Evolutionary conservation across 2,113 vertebrate species (phyloP), one percentile per base, ranked within the genome.

Genomic region (Ictalurus furcatus): DNA sequence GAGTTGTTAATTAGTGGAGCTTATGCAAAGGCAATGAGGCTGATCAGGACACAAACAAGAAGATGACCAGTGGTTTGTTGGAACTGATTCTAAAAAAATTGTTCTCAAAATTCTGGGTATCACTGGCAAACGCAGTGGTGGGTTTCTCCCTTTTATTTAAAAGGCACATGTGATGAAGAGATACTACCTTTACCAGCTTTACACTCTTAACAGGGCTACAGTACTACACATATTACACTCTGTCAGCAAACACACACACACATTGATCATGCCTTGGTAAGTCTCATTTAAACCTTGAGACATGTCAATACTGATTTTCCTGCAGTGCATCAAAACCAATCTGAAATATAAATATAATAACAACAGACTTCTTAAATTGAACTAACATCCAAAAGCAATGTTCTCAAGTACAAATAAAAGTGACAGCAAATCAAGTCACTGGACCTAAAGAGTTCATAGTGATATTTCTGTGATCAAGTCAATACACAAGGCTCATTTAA

Each of bases 31-130:
- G 91, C 88, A 93, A 93, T 94, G 90, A 92, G 92, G 89, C 92
- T 94, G 93, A 95, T 94, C 93, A 92, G 89, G 87, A 87, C 86
- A 90, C 92, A 94, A 94, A 95, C 93, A 95, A 94, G 91, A 91
- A 88, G 90, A 90, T 93, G 91, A 93, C 93, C 88, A 90, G 86
- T 91, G 87, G 90, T 90, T 92, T 88, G 84, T 89, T 90, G 52
- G 92, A 90, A 92, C 81, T 93, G 91, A 92, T 92, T 89, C 90
- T 92, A 25, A 23, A 76, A 93, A 93, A 90, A 93, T 92, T 86
- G 59, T 89, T 91, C 89, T 81, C 65, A 81, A 89, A 90, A 88
- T 85, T 82, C 84, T 84, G 79, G 54, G 80, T 91, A 88, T 90
- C 88, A 90, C 89, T 91, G 81, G 88, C 80, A 65, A 85, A 86